phyloP scores from a whole-genome alignment of 2,113 vertebrate genomes.

The Myotis brandtii region DNA sequence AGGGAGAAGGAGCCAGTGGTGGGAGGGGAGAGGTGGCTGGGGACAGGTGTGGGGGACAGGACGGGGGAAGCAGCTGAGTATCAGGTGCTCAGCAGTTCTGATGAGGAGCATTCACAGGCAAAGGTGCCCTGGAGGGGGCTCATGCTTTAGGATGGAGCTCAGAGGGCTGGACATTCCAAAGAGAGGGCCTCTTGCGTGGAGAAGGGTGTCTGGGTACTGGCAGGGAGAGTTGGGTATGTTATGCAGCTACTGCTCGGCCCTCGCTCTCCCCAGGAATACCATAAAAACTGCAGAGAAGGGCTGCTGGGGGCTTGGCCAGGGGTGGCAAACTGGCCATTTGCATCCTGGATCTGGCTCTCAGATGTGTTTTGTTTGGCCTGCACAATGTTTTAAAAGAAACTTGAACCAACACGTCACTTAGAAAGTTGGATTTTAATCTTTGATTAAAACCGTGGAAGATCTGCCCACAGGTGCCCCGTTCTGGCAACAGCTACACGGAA shows the following conservation, averaged over 20 bases:
- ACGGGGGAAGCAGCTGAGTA: fast-evolving
- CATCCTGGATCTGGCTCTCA: background rate
- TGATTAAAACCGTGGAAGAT: background rate
- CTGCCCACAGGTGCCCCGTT: background rate
- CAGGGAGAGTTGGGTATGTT: background rate
- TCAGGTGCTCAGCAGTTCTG: background rate
- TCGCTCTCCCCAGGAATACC: background rate
- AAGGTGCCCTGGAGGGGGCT: background rate
- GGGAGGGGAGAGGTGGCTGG: background rate
- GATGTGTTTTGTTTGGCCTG: slow-evolving; percentile 55
- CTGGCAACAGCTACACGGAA: background rate
- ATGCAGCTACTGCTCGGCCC: background rate
- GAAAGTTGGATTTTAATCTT: slow-evolving; percentile 23
- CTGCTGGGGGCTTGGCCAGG: background rate
- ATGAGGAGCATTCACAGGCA: background rate
- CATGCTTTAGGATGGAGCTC: background rate
- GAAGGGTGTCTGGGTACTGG: background rate
- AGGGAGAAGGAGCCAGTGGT: background rate
- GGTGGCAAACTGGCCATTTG: background rate
- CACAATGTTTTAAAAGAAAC: slow-evolving; percentile 39
- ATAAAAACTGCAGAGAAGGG: background rate
- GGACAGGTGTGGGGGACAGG: fast-evolving
- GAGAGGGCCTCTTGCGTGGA: background rate
- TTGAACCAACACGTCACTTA: slow-evolving; percentile 40
- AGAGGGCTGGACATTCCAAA: background rate